A percentile compares a stretch with the other conserved stretches of the same genome.
These are phyloP conservation scores for Drosophila siamana DNA, from an alignment of 2,888 invertebrate genomes.

Conservation along the genomic window DNA sequence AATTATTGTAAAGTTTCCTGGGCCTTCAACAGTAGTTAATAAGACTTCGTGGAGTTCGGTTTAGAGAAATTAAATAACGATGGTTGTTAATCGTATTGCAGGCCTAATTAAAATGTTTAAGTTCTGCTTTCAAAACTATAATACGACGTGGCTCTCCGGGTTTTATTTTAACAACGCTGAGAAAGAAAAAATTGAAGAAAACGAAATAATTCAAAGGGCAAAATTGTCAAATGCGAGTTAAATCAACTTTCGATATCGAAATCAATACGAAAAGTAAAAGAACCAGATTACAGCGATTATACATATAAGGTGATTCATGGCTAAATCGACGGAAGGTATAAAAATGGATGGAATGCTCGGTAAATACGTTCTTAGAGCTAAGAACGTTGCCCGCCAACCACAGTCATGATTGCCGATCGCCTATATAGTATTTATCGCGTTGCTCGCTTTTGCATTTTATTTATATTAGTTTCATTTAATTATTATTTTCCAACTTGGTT, in stretches of 20 bases:
- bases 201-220: not conserved
- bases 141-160: not conserved
- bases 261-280: not conserved
- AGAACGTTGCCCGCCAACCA: not conserved
- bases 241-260: not conserved
- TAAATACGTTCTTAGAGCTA: not conserved
- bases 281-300: not conserved
- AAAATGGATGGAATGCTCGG: not conserved
- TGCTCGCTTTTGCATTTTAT: not conserved
- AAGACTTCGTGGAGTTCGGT: not conserved
- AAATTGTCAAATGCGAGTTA: not conserved
- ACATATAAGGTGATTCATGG: not conserved
- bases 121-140: not conserved
- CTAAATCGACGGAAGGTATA: not conserved
- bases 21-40: not conserved
- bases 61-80: not conserved
- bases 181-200: too few species aligned
- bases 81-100: conserved; percentile 21
- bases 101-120: conserved; percentile 9
- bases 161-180: not conserved
- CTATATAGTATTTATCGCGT: conserved; percentile 4
- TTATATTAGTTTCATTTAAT: not conserved
- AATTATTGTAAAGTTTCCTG: not conserved
- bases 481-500: not conserved
- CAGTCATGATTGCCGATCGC: conserved; percentile 3